Evolutionary conservation across 1,140 invertebrate species (phyloP).

Genomic region (Orius laevigatus): DNA sequence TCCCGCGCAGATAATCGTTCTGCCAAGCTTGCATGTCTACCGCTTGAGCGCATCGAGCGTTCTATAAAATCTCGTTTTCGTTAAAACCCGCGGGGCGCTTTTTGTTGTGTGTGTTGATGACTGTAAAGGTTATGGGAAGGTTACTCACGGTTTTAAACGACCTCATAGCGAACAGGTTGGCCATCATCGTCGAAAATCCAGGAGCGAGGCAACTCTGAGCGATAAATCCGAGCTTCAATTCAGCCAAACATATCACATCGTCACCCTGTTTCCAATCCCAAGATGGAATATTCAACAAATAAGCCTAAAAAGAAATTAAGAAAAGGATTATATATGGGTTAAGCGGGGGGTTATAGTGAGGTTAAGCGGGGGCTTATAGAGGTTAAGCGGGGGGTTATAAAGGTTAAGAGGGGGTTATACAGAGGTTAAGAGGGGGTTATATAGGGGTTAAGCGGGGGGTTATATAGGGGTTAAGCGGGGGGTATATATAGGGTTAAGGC

Average conservation of each 20-base stretch:
- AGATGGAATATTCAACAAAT: constrained; percentile 95
- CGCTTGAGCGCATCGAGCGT: constrained; percentile 20
- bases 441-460: no score
- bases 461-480: no score
- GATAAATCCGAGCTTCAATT: constrained; percentile 94
- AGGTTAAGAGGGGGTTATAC: no score
- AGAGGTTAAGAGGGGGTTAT: no score
- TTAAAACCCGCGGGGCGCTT: constrained; percentile 10
- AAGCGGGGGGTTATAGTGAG: no score
- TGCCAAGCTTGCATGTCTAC: constrained; percentile 87
- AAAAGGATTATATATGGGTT: no score
- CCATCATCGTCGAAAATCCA: constrained; percentile 99
- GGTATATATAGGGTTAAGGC: no score
- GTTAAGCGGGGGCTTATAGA: no score
- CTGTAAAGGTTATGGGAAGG: constrained; percentile 7
- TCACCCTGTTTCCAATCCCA: constrained; percentile 99
- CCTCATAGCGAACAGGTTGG: constrained; percentile 98
- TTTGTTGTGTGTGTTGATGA: constrained; percentile 92
- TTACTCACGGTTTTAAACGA: constrained; percentile 96
- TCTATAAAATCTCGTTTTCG: constrained; percentile 14
- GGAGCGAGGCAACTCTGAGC: constrained; percentile 95
- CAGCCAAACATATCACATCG: constrained; percentile 92
- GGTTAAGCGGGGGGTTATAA: no score
- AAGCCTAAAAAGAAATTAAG: constrained; percentile 52
- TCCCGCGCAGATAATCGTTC: constrained; percentile 95